Evolutionary conservation across 2,113 vertebrate species (phyloP).

Genomic region (Smithornis capensis): DNA sequence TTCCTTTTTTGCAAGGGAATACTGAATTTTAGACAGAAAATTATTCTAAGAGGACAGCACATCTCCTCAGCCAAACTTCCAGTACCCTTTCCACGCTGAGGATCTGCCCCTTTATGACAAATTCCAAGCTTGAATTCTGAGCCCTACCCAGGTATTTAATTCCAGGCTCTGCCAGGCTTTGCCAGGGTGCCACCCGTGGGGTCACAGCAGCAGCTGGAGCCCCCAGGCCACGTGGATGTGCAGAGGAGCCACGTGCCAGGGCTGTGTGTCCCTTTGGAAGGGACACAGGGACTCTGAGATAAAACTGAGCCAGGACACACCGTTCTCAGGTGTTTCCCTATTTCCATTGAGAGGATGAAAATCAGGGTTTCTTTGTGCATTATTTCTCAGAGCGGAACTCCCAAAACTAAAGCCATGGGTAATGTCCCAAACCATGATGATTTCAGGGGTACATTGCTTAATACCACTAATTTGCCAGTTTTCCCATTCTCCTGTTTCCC

Average conservation of each 20-base stretch:
- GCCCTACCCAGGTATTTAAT: not conserved
- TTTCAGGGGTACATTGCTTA: not conserved
- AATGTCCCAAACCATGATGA: not conserved
- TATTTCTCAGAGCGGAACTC: not conserved
- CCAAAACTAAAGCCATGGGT: not conserved
- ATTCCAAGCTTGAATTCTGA: not conserved
- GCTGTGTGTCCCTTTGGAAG: not conserved
- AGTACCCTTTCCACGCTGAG: not conserved
- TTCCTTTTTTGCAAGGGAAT: not conserved
- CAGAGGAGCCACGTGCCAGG: not conserved
- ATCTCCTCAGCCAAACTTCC: not conserved
- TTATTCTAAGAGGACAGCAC: not conserved
- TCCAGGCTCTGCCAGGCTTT: accelerated
- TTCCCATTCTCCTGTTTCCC: not conserved
- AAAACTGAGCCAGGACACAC: not conserved
- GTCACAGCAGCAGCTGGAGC: not conserved
- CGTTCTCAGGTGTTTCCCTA: accelerated
- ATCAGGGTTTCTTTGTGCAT: not conserved
- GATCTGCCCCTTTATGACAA: not conserved
- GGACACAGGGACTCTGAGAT: not conserved
- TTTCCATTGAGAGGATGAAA: not conserved
- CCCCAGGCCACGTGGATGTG: accelerated
- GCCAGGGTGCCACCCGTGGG: not conserved
- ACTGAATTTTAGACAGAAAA: not conserved
- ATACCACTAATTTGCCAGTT: not conserved